Conservation (phyloP, 2,888 invertebrate species). For the Diaphora mendica region DNA sequence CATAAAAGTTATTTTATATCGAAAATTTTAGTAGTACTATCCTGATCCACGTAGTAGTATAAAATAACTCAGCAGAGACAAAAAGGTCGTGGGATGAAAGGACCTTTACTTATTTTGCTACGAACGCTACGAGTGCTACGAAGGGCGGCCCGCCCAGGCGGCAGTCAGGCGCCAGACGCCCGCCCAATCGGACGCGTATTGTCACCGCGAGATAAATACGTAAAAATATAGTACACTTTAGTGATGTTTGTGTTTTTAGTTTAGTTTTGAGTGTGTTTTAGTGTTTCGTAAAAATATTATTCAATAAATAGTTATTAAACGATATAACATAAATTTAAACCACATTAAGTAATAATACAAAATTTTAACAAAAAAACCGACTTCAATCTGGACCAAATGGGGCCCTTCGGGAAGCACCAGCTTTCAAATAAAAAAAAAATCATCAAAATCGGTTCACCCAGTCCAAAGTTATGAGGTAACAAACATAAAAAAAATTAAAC, state of each 20-base stretch:
- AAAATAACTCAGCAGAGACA: slow-evolving; percentile 38
- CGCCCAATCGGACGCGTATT: slow-evolving; percentile 46
- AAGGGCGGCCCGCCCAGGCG: slow-evolving; percentile 47
- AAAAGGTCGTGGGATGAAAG: slow-evolving; percentile 47
- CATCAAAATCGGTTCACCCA: no score
- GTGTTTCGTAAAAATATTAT: slow-evolving; percentile 14
- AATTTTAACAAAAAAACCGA: no score
- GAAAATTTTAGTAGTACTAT: neutral
- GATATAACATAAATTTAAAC: neutral
- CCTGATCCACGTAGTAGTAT: slow-evolving; percentile 24
- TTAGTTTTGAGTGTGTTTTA: slow-evolving; percentile 23
- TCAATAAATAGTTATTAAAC: neutral
- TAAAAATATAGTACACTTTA: slow-evolving; percentile 44
- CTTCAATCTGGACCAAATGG: no score
- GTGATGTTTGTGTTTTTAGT: slow-evolving; percentile 28
- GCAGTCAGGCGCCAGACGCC: slow-evolving; percentile 65
- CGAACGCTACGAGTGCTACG: slow-evolving; percentile 26
- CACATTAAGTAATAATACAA: neutral
- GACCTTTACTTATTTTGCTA: slow-evolving; percentile 41
- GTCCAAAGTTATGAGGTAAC: no score
- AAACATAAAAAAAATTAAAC: no score
- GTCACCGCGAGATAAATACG: slow-evolving; percentile 28
- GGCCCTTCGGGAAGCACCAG: no score
- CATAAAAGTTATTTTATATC: neutral
- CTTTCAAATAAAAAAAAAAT: no score